Base-by-base conservation (phyloP, 2,113 vertebrate species). In the Aplodontia rufa region DNA sequence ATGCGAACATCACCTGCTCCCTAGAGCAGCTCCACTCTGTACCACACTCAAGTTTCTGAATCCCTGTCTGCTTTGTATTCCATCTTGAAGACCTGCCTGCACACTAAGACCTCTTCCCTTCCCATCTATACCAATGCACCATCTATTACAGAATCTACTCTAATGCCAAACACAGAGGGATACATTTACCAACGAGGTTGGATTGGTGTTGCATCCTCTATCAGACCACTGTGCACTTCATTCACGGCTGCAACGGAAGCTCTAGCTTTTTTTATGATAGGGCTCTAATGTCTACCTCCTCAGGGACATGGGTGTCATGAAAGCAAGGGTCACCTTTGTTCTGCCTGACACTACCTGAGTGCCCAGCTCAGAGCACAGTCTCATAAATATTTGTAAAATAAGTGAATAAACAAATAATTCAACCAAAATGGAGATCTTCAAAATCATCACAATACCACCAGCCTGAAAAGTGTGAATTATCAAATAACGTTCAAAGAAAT, bases 401-500 rank as follows among this genome's bases (percentile, higher is more conserved):
- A 92, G 42, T 51, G 35, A 53, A 40, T 58, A 45, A 58, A 42
- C 37, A 14, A 69, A 53, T 37, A 64, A 64, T 58, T 49, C 79
- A 37, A 55, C 13, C 76, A 79, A 90, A 81, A 66, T 17, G 13
- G 17, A 40, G 1, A 66, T 62, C 51, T 69, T 60, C 37, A 81
- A 92, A 90, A 64, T 2, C 88, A n/a, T 64, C 55, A 90, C 8
- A 53, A 42, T 26, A 8, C 22, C 45, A 12, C 35, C 13, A 47
- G 12, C 51, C 78, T 87, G 45, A 26, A 53, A 96, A 92, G 5
- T 5, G 2, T 55, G 11, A 37, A 10, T 89, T 49, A 53, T 42
- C 32, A 55, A 84, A 64, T 84, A 88, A 76, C 12, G 89, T 19
- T 24, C 66, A 58, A 80, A 93, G 47, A 88, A 91, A 91, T 64